Percentiles rank a stretch among this genome's conserved stretches.
phyloP scores from a whole-genome alignment of 2,888 invertebrate species.

The Diarsia brunnea region DNA sequence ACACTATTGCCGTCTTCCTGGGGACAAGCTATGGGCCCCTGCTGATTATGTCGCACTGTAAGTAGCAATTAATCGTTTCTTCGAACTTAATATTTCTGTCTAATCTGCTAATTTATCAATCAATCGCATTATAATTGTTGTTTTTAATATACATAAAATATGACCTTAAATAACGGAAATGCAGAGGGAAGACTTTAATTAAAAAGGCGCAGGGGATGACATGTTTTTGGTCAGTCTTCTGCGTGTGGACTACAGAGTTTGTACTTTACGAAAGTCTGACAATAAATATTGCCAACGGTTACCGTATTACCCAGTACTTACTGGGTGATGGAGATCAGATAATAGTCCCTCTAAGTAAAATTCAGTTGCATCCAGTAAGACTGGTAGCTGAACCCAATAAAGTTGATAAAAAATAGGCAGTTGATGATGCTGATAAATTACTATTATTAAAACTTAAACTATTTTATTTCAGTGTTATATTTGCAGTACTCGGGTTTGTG shows the following conservation, averaged over 20 bases:
- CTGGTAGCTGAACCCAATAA: no score
- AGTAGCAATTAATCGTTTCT: slow-evolving; percentile 21
- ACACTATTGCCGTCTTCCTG: slow-evolving; percentile 47
- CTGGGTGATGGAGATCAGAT: no score
- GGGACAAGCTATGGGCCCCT: slow-evolving; percentile 51
- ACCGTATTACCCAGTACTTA: no score
- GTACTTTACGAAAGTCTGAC: no score
- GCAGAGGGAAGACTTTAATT: background rate
- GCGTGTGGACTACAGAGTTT: background rate
- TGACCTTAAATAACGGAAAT: background rate
- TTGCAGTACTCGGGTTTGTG: slow-evolving; percentile 66
- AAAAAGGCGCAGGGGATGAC: background rate
- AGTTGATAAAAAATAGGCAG: no score
- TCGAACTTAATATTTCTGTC: slow-evolving; percentile 1
- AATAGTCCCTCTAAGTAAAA: no score
- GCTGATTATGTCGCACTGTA: slow-evolving; percentile 51
- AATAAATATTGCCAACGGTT: no score
- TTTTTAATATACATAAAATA: background rate
- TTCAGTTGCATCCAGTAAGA: no score
- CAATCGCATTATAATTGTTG: background rate
- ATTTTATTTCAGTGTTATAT: slow-evolving; percentile 46
- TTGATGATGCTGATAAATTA: background rate
- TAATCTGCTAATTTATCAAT: background rate
- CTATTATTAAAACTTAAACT: background rate
- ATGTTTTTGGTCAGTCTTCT: background rate